These are phyloP conservation scores for Heliconius hermathena DNA, from an alignment of 1,140 invertebrate species.

Conservation along the genomic window DNA sequence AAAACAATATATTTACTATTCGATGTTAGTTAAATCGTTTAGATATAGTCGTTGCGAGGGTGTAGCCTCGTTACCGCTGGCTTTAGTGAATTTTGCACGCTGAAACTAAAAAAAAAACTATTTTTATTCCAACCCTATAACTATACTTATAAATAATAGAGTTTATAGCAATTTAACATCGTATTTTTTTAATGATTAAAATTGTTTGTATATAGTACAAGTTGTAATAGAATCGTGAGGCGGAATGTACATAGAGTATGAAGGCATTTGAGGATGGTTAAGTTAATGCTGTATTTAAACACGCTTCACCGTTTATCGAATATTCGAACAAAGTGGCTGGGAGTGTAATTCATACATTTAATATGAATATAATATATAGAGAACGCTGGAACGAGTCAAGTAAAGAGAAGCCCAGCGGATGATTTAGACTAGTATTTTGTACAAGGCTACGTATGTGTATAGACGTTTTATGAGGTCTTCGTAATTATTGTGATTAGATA, in stretches of 20 bases:
- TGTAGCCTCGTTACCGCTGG: constrained; percentile 63
- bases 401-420: constrained; percentile 45
- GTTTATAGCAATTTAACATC: constrained; percentile 75
- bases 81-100: constrained; percentile 78
- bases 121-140: constrained; percentile 78
- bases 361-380: constrained; percentile 18
- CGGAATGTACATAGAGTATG: constrained; percentile 73
- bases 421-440: constrained; percentile 72
- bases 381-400: constrained; percentile 34
- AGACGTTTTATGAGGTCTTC: constrained; percentile 69
- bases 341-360: constrained; percentile 31
- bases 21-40: constrained; percentile 53
- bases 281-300: constrained; percentile 70
- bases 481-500: constrained; percentile 77
- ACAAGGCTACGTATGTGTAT: constrained; percentile 74
- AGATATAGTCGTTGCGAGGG: constrained; percentile 56
- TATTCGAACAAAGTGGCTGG: constrained; percentile 69
- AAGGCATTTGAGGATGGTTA: constrained; percentile 34
- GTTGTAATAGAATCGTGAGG: constrained; percentile 72
- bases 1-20: constrained; percentile 53
- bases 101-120: constrained; percentile 65
- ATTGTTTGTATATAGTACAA: constrained; percentile 82
- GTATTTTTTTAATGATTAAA: constrained; percentile 78
- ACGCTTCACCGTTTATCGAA: constrained; percentile 71
- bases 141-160: constrained; percentile 65